Evolutionary conservation across 2,797 vertebrate genomes (phyloP).

Genomic region (Enteromius treurensis): DNA sequence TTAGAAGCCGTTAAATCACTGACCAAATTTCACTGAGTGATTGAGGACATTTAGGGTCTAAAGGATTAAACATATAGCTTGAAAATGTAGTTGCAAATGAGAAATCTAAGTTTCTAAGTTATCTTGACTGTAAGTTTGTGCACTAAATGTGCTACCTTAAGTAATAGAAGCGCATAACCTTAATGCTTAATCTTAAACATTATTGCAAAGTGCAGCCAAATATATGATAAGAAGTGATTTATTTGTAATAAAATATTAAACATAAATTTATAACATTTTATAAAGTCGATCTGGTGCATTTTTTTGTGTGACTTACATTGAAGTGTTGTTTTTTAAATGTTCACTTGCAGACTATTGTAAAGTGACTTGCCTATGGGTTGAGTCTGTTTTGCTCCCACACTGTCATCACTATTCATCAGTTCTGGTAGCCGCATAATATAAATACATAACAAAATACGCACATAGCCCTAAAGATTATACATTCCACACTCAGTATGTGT

Average conservation of each 20-base stretch:
- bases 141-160: not conserved
- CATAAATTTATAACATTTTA: not conserved
- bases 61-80: not conserved
- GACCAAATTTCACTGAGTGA: not conserved
- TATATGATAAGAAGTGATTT: not conserved
- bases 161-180: not conserved
- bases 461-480: constrained; percentile 17
- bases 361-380: constrained; percentile 9
- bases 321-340: not conserved
- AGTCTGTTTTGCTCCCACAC: constrained; percentile 14
- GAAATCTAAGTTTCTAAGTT: not conserved
- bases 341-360: not conserved
- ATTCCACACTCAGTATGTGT: constrained; percentile 6
- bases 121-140: not conserved
- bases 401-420: constrained; percentile 21
- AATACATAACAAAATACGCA: constrained; percentile 11
- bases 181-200: not conserved
- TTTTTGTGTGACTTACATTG: not conserved
- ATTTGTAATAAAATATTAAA: not conserved
- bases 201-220: not conserved
- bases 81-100: not conserved
- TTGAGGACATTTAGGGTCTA: not conserved
- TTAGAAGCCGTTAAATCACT: not conserved
- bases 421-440: not conserved
- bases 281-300: too few relatives aligned